These are phyloP conservation scores for Aphelinus atriplicis DNA, from an alignment of 1,140 invertebrate species.

Conservation along the genomic window DNA sequence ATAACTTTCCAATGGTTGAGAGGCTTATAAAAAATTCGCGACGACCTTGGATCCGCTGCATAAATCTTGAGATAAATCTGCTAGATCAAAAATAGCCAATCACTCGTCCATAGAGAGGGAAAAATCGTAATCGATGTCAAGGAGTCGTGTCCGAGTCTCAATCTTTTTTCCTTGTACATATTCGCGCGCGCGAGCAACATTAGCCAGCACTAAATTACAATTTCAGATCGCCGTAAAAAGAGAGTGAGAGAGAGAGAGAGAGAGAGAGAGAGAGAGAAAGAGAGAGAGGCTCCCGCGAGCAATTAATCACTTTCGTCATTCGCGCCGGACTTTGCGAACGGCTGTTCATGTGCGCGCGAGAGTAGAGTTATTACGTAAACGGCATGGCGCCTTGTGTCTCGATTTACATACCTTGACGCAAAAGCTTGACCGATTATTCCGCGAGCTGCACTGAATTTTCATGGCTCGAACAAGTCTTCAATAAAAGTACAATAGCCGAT, in stretches of 20 bases:
- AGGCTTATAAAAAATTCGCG: neutral
- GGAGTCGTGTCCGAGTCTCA: neutral
- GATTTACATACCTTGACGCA: no score
- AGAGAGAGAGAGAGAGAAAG: neutral
- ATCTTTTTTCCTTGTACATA: neutral
- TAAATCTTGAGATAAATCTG: neutral
- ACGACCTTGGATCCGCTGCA: neutral
- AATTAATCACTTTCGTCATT: constrained; percentile 2
- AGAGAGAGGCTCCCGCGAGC: neutral
- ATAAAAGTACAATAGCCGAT: no score
- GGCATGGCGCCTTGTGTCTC: no score
- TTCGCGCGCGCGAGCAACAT: neutral
- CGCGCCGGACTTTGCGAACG: constrained; percentile 1
- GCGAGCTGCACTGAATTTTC: no score
- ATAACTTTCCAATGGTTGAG: no score
- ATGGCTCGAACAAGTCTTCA: no score
- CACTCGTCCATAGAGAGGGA: neutral
- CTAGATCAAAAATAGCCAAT: constrained; percentile 4
- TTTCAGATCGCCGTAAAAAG: neutral
- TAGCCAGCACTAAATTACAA: neutral
- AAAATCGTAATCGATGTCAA: constrained; percentile 17
- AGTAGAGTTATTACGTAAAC: neutral
- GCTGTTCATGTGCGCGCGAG: neutral
- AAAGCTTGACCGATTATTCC: no score
- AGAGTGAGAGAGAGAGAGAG: no score